Percentiles rank a stretch among this genome's conserved stretches.
Conservation (phyloP, 2,797 vertebrate species). For the Cyclopterus lumpus region DNA sequence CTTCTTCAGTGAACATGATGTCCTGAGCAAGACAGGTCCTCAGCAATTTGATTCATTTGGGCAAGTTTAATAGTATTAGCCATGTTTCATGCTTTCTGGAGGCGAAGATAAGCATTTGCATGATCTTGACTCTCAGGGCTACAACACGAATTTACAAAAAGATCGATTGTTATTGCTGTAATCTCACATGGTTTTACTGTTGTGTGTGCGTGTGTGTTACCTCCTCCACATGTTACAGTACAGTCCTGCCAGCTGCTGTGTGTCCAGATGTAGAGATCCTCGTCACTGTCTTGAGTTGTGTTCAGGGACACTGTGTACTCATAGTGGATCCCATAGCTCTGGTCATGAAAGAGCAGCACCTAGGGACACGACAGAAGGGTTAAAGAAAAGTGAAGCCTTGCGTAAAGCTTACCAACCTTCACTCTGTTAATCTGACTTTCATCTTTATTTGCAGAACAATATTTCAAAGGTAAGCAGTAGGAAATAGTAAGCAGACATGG, state of each 20-base stretch:
- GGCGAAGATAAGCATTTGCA: too few relatives aligned
- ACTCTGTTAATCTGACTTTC: neutral
- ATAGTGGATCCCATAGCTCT: slow-evolving; percentile 96
- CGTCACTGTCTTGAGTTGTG: slow-evolving; percentile 81
- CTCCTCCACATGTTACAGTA: slow-evolving; percentile 94
- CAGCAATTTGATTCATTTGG: too few relatives aligned
- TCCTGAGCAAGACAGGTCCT: too few relatives aligned
- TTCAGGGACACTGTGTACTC: slow-evolving; percentile 96
- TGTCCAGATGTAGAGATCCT: slow-evolving; percentile 94
- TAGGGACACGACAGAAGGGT: slow-evolving; percentile 62
- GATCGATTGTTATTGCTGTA: neutral
- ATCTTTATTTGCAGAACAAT: neutral
- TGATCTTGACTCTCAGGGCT: neutral
- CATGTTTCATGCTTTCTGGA: too few relatives aligned
- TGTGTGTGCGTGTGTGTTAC: slow-evolving; percentile 72
- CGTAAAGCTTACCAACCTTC: neutral
- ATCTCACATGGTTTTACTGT: neutral
- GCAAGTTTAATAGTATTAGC: too few relatives aligned
- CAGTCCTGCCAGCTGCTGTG: slow-evolving; percentile 96
- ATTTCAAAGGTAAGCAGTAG: neutral
- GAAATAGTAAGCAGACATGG: neutral
- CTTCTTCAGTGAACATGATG: too few relatives aligned
- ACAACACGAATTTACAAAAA: neutral
- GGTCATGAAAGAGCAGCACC: slow-evolving; percentile 97
- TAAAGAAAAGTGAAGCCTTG: neutral